Base-by-base conservation (phyloP, 2,888 invertebrate species). In the Tinea semifulvella region DNA sequence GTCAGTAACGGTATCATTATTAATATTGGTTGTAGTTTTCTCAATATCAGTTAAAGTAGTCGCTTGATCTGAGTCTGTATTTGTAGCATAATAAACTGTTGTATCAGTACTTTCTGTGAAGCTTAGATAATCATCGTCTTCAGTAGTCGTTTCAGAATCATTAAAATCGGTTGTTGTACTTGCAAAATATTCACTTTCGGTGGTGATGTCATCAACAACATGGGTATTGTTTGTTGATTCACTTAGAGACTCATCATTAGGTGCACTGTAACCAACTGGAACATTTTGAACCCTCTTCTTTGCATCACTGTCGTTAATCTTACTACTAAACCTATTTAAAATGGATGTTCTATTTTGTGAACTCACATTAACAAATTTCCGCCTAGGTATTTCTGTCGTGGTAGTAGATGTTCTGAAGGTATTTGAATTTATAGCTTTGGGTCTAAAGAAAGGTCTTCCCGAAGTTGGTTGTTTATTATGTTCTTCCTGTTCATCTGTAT, bases 271-370 rank as follows among this genome's bases (percentile, higher is more conserved):
- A 18, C 75, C 80, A 40, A 64, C 55, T 8, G 79, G 77, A 8
- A 80, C 69, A 51, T 80, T 80, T 57, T 73, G 74, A 1, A 77
- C 72, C 8, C 80, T 66, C 51, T 70, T 79, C 31, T 73, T 74
- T 7, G 58, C 63, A 44, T 68, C 66, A 52, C 60, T 60, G 4
- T 56, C 50, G 11, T 68, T 60, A 52, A 65, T 72, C 36, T 65
- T 72, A 22, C 58, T 54, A 36, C 59, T 52, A 52, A 74, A 67
- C 55, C 71, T 68, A 45, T 60, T 73, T 27, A 58, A 64, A 2
- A 65, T 52, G 7, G 54, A 51, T n/a, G 75, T 71, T 52, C 62
- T 68, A 39, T 76, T 79, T 59, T 65, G 68, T 42, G 54, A 54
- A 25, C 44, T 49, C 26, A 50, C 13, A 31, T 13, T 31, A 11